Base-by-base conservation (phyloP, 2,113 vertebrate genomes). In the Thalassarche chlororhynchos region DNA sequence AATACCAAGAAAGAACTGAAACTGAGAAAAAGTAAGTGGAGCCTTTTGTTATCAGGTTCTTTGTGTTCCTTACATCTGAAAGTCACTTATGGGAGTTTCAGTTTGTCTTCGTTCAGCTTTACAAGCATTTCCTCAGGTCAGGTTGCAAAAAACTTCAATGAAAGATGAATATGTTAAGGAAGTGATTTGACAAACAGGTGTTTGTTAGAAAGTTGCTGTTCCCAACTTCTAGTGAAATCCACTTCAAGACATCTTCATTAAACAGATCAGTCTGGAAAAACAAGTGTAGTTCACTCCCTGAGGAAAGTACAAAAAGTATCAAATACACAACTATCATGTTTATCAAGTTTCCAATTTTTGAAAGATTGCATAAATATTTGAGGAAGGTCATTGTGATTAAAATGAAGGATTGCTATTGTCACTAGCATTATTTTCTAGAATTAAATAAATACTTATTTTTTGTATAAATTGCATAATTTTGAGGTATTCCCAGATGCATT, bases 131-230 rank as follows among this genome's bases (percentile, higher is more conserved):
- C 10, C 10, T 31, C 28, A 77, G 23, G 10, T 69, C 31, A 90
- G 8, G 11, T n/a, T 85, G n/a, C 1, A 70, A 90, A 90, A 90
- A 84, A 17, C 18, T 60, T 84, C 18, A 23, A 31, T 32, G 12
- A 36, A 16, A 84, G 14, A 15, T 40, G 0, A 60, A 28, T 61
- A 51, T 60, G 77, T 81, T 29, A 84, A 31, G 5, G 16, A 77
- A 72, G 8, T 0, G 1, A 54, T 52, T 86, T 1, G 19, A n/a
- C 17, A 31, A 60, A 61, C 24, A 80, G 2, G 2, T 49, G 2
- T 54, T 79, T 83, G 11, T 58, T 68, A 52, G 18, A 71, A 87
- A 49, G 20, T 6, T 84, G 6, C 0, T 40, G 10, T 81, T 90
- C 28, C 29, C 32, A 68, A 17, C 19, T 84, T 93, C 14, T 38